Base-by-base conservation (phyloP, 2,113 vertebrate species). In the Ariopsis seemanni region DNA sequence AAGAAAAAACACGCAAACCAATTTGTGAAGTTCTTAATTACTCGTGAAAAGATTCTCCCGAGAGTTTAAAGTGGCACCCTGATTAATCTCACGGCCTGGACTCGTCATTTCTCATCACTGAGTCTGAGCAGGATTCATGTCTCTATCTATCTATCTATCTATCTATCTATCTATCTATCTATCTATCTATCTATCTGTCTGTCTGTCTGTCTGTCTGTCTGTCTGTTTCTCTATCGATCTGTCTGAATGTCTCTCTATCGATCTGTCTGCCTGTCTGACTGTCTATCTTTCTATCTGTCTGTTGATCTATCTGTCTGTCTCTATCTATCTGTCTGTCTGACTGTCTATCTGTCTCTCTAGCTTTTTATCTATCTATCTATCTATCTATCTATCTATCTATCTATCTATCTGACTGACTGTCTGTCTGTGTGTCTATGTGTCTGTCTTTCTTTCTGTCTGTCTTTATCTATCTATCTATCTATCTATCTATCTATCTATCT, bases 1-100 rank as follows among this genome's bases (percentile, higher is more conserved):
- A 82, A 34, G 86, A 71, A 63, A 79, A 74, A 77, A 85, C 65
- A 81, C 42, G 85, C 88, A 87, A 91, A 91, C 58, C 60, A 65
- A 83, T 83, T 83, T 83, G 81, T 52, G 62, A 83, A 65, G 81
- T 65, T 65, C 60, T 83, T 83, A 83, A 83, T 83, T 83, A 83
- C 81, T 83, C 2, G 22, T 52, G 81, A 22, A n/a, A 7, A 83
- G 60, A 50, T 65, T 83, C 81, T 83, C 81, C 34, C 12, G 11
- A 50, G 81, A 82, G 58, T 42, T 82, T 42, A 48, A 58, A 65
- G 60, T 12, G 2, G 22, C 81, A 65, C 25, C 60, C 62, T 83
- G 60, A 83, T 83, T 67, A 83, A 65, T 83, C 81, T 83, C 81
- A 27, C 17, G 11, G 4, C 81, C 20, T 18, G 42, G 12, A 67